A percentile compares a stretch with the other conserved stretches of the same genome.
Evolutionary conservation across 2,113 vertebrate species (phyloP).

Genomic region (Phyllostomus hastatus): DNA sequence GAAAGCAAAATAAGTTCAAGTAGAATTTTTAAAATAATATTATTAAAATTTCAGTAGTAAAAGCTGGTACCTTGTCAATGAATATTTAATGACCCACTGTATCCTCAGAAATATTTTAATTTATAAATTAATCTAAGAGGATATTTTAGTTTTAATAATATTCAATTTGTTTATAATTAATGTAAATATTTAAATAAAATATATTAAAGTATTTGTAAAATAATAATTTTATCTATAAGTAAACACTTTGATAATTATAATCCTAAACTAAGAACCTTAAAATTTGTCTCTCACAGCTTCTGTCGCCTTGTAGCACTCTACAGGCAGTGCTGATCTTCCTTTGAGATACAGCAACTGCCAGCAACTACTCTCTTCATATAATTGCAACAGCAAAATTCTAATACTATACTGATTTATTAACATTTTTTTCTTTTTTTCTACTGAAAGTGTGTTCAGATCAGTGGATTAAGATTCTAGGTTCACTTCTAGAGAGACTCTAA

Average conservation of each 20-base stretch:
- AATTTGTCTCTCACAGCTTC: neutral
- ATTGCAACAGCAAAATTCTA: neutral
- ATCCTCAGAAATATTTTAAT: neutral
- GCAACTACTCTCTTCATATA: neutral
- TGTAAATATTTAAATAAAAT: neutral
- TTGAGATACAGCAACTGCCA: neutral
- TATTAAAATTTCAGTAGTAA: neutral
- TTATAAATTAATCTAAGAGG: neutral
- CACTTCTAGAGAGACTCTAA: neutral
- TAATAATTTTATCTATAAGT: neutral
- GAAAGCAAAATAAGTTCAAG: neutral
- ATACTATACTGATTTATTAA: neutral
- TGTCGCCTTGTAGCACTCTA: neutral
- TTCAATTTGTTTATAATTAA: neutral
- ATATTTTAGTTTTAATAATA: neutral
- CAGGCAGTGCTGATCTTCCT: neutral
- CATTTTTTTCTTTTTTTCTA: neutral
- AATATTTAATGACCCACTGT: neutral
- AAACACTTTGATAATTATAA: neutral
- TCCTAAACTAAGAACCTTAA: neutral
- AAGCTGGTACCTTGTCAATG: neutral
- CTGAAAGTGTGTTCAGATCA: neutral
- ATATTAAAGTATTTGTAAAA: neutral
- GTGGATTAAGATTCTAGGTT: neutral
- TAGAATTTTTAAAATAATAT: neutral